Base-by-base conservation (phyloP, 2,888 invertebrate species). In the Leptinotarsa haldemani region DNA sequence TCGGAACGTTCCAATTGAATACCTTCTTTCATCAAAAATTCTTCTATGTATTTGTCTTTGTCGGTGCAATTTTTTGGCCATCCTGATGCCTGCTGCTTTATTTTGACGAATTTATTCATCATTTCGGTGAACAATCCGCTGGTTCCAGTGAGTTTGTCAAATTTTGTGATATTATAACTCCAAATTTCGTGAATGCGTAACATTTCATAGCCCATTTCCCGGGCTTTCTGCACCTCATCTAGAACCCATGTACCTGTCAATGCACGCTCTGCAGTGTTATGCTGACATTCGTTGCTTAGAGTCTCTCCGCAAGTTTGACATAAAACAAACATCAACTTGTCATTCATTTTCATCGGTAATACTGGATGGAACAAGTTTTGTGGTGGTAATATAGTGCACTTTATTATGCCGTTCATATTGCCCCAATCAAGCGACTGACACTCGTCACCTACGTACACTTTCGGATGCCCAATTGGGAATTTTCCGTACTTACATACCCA, bases 161-260 rank as follows among this genome's bases (percentile, higher is more conserved):
- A 87, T 67, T 85, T 73, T 16, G 64, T 15, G n/a, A 68, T 53
- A 12, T 68, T 16, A 50, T 73, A 74, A 3, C 5, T 63, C 72
- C 72, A 74, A 1, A 77, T 46, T 25, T 77, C 77, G 61, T 13
- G 56, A 50, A 69, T 69, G 5, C 84, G 74, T 0, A 82, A 2
- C 20, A 86, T 77, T 67, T 73, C 70, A 69, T 87, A 87, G 0
- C 84, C 85, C 40, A 47, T 30, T 7, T 30, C 1, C 1, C 7
- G 53, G 76, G 86, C 86, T 73, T 80, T 82, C 58, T 78, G 40
- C 0, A 88, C 65, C 77, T 86, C 87, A n/a, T 82, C 82, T 1
- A 65, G 25, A n/a, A 74, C 74, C 61, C 74, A 70, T 1, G 74
- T 74, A 25, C 70, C 74, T 9, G 2, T 65, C n/a, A 75, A 48